phyloP scores from a whole-genome alignment of 2,797 vertebrate genomes.

The Oreochromis mossambicus region DNA sequence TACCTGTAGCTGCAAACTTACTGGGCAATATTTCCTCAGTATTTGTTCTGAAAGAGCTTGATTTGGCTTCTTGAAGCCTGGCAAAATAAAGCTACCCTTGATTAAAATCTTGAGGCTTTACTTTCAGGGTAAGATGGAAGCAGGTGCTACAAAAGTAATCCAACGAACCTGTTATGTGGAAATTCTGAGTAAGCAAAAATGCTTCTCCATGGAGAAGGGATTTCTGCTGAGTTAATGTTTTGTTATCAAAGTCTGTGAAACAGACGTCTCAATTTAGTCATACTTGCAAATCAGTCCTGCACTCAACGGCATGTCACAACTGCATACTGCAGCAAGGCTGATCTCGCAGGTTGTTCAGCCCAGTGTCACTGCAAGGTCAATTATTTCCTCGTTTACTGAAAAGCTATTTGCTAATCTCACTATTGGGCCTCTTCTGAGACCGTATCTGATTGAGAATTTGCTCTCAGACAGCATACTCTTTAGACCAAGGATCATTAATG shows the following conservation, averaged over 20 bases:
- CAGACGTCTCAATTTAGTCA: not conserved
- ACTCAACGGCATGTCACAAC: not conserved
- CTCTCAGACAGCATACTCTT: not conserved
- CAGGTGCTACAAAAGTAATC: not conserved
- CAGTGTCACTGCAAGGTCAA: slow-evolving; percentile 34
- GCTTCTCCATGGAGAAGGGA: not conserved
- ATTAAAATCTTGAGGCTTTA: not conserved
- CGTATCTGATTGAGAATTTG: slow-evolving; percentile 27
- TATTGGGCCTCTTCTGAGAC: slow-evolving; percentile 30
- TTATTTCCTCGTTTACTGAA: slow-evolving; percentile 26
- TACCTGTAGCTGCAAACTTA: not conserved
- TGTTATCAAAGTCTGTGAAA: not conserved
- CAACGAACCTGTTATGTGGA: not conserved
- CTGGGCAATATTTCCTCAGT: not conserved
- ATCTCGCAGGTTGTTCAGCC: not conserved
- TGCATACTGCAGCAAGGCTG: not conserved
- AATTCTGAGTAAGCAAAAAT: not conserved
- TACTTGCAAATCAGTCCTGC: not conserved
- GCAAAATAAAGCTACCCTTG: not conserved
- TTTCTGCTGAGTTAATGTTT: not conserved
- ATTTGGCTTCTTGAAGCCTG: not conserved
- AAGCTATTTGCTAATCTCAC: slow-evolving; percentile 44
- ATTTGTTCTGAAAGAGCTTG: not conserved
- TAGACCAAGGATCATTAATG: slow-evolving; percentile 6
- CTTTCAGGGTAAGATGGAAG: not conserved